phyloP scores from a whole-genome alignment of 2,797 vertebrate genomes.

The Gallinago nigripennis region DNA sequence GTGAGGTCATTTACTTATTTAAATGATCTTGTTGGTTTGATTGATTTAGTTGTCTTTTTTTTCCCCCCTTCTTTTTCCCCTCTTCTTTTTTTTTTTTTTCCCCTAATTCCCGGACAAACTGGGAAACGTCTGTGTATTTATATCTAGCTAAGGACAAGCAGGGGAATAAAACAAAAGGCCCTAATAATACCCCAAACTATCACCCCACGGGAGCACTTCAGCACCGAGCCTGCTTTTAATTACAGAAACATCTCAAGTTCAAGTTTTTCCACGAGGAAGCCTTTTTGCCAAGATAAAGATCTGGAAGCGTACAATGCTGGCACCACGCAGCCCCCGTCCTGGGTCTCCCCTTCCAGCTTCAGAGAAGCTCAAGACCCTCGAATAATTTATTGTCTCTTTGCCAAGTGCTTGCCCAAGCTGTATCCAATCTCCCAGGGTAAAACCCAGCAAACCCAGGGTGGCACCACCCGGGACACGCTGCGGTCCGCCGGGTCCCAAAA shows the following conservation, averaged over 20 bases:
- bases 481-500: rapidly evolving
- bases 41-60: neutral
- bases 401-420: neutral
- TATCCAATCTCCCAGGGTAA: neutral
- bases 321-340: neutral
- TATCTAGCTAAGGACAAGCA: slow-evolving; percentile 27
- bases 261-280: slow-evolving; percentile 32
- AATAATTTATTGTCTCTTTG: neutral
- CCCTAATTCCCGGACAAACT: neutral
- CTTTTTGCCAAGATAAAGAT: slow-evolving; percentile 53
- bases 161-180: slow-evolving; percentile 27
- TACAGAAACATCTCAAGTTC: slow-evolving; percentile 4
- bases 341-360: neutral
- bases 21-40: neutral
- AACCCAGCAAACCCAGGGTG: neutral
- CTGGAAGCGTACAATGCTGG: slow-evolving; percentile 30
- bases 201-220: slow-evolving; percentile 43
- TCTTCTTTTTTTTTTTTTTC: rapidly evolving
- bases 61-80: rapidly evolving
- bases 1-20: neutral
- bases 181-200: slow-evolving; percentile 48
- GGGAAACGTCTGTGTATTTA: slow-evolving; percentile 38
- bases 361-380: neutral
- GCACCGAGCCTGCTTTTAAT: slow-evolving; percentile 35
- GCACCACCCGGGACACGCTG: rapidly evolving